Evolutionary conservation across 1,140 invertebrate species (phyloP).

Genomic region (Antheraea mylitta): DNA sequence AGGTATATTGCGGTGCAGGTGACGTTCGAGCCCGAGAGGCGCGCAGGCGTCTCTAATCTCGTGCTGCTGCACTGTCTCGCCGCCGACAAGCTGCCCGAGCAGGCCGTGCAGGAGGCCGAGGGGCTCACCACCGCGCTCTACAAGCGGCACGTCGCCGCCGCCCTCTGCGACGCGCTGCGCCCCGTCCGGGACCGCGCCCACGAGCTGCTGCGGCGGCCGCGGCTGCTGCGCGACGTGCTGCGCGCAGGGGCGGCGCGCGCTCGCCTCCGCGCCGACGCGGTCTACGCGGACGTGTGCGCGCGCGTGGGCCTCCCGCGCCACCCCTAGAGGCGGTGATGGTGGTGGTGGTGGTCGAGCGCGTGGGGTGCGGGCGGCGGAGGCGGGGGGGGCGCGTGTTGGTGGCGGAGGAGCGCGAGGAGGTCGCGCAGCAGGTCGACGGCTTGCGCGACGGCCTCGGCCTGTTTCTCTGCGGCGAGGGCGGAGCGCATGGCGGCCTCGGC

Average conservation of each 20-base stretch:
- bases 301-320: no score
- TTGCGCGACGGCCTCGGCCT: slow-evolving; percentile 62
- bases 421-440: slow-evolving; percentile 60
- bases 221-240: no score
- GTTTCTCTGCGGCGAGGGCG: slow-evolving; percentile 65
- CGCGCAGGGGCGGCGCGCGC: no score
- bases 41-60: slow-evolving; percentile 95
- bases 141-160: slow-evolving; percentile 49
- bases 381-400: slow-evolving; percentile 20
- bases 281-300: no score
- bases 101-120: slow-evolving; percentile 85
- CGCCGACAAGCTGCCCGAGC: slow-evolving; percentile 83
- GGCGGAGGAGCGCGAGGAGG: slow-evolving; percentile 45
- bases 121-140: slow-evolving; percentile 84
- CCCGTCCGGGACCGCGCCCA: slow-evolving; percentile 56
- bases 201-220: slow-evolving; percentile 78
- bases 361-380: slow-evolving; percentile 76
- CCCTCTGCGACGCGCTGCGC: slow-evolving; percentile 34
- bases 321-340: no score
- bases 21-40: slow-evolving; percentile 86
- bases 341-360: no score
- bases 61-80: slow-evolving; percentile 91
- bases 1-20: slow-evolving; percentile 69
- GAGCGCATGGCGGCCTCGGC: slow-evolving; percentile 66
- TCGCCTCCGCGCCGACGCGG: no score